Conservation (phyloP, 2,797 vertebrate species). For the Picus viridis region DNA sequence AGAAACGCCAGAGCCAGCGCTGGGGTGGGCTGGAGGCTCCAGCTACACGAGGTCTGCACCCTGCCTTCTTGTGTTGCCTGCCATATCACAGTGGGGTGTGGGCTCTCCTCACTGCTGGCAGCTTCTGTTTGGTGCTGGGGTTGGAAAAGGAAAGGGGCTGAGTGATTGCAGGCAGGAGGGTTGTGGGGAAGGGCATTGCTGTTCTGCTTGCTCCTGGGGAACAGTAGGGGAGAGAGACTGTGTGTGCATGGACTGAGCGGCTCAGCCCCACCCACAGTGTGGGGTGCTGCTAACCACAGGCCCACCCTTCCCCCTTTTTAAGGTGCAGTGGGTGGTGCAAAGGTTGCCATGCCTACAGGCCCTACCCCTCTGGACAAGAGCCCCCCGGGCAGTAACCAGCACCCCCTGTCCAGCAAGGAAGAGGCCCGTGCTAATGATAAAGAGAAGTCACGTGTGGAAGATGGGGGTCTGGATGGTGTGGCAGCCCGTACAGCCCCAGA, state of each 20-base stretch:
- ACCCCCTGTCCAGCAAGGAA: conserved; percentile 89
- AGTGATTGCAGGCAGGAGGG: background rate
- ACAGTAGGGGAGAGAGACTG: background rate
- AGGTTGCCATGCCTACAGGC: conserved; percentile 94
- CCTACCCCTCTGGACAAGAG: conserved; percentile 91
- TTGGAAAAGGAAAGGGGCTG: background rate
- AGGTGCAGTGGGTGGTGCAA: conserved; percentile 99
- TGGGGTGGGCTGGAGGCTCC: conserved; percentile 96
- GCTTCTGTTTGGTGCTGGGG: background rate
- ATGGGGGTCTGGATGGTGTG: conserved; percentile 85
- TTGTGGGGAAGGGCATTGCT: background rate
- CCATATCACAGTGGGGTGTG: background rate
- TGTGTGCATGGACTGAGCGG: background rate
- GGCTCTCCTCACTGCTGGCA: background rate
- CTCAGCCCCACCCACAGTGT: background rate
- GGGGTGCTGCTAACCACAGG: conserved; percentile 88
- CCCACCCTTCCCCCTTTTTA: conserved; percentile 91
- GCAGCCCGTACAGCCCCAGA: conserved; percentile 85
- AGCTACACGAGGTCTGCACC: conserved; percentile 96
- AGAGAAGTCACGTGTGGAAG: conserved; percentile 87
- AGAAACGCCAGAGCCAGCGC: conserved; percentile 96
- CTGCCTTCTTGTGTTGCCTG: conserved; percentile 74
- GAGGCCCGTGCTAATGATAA: conserved; percentile 89
- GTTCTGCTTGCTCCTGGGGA: background rate
- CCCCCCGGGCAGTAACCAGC: conserved; percentile 91